Evolutionary conservation across 1,140 invertebrate species (phyloP).

Genomic region (Sminthurinus signatus): DNA sequence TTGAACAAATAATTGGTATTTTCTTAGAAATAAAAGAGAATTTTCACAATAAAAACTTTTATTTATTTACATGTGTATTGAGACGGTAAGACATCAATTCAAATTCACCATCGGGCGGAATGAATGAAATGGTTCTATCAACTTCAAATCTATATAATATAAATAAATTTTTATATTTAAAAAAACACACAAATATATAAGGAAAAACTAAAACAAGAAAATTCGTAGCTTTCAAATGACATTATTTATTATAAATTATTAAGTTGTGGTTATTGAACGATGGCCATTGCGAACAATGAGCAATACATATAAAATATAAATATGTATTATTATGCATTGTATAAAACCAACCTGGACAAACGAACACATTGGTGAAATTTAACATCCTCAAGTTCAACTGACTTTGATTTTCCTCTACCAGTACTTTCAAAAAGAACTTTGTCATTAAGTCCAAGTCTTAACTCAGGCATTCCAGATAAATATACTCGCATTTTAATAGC

Average conservation of each 20-base stretch:
- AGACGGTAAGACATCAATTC: conserved; percentile 99
- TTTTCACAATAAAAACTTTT: neutral
- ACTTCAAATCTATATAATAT: conserved; percentile 76
- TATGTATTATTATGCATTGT: too few relatives aligned
- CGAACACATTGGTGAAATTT: conserved; percentile 99
- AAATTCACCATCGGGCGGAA: conserved; percentile 99
- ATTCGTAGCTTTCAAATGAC: conserved; percentile 3
- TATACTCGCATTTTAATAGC: conserved; percentile 99
- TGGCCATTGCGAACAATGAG: too few relatives aligned
- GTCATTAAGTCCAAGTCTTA: conserved; percentile 96
- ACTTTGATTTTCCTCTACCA: conserved; percentile 95
- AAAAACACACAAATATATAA: too few relatives aligned
- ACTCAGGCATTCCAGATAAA: conserved; percentile 98
- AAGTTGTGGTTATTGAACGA: too few relatives aligned
- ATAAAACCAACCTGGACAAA: conserved; percentile 65
- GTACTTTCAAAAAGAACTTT: conserved; percentile 98
- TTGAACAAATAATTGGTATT: neutral
- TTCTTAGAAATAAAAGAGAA: neutral
- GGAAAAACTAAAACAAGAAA: too few relatives aligned
- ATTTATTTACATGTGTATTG: conserved; percentile 77
- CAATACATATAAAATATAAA: too few relatives aligned
- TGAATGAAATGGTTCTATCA: conserved; percentile 97
- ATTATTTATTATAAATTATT: too few relatives aligned
- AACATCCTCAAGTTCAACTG: conserved; percentile 97
- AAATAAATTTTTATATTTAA: conserved; percentile 1